phyloP scores from a whole-genome alignment of 2,113 vertebrate genomes.

The Vidua macroura region DNA sequence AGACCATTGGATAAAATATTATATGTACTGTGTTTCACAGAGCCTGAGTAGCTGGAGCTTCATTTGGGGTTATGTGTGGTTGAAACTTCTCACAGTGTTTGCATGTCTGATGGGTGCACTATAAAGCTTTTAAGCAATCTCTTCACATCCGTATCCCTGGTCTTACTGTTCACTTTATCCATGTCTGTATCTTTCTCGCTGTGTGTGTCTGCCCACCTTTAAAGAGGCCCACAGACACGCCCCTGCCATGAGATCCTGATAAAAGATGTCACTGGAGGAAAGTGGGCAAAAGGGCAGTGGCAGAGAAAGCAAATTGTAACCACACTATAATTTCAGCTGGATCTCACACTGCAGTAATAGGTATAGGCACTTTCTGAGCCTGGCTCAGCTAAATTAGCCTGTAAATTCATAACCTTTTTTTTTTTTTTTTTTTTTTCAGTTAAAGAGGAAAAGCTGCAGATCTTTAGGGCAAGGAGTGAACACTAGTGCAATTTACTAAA shows the following conservation, averaged over 20 bases:
- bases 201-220: background rate
- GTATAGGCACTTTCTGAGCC: background rate
- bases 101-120: background rate
- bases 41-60: background rate
- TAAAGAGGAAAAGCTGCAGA: background rate
- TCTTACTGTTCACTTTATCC: background rate
- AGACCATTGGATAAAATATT: background rate
- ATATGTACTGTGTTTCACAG: background rate
- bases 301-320: background rate
- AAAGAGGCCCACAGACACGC: background rate
- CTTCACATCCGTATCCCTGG: rapidly evolving
- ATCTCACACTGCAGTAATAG: background rate
- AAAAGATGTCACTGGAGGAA: background rate
- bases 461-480: background rate
- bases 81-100: background rate
- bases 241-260: background rate
- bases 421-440: background rate
- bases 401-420: background rate
- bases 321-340: background rate
- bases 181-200: background rate
- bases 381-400: background rate
- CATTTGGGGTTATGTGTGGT: background rate
- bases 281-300: background rate
- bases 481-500: background rate
- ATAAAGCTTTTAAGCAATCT: background rate